Percentiles rank a stretch among this genome's conserved stretches.
Conservation (phyloP, 2,888 invertebrate genomes). For the Acanthosepion lycidas region DNA sequence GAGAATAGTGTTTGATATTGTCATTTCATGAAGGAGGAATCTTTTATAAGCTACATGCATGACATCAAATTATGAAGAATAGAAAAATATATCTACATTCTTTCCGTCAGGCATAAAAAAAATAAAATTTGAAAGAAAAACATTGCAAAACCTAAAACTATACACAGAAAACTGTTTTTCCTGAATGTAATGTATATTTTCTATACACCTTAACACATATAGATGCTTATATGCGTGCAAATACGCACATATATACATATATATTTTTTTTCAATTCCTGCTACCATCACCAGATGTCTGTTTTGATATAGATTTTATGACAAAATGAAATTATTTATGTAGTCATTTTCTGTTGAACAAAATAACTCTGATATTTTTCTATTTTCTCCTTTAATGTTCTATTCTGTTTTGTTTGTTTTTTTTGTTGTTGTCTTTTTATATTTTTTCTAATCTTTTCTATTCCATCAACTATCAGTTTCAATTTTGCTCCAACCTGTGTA, state of each 20-base stretch:
- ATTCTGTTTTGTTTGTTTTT: neutral
- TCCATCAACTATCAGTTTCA: neutral
- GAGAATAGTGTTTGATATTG: conserved; percentile 4
- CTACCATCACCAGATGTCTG: neutral
- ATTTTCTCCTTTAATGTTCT: neutral
- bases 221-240: neutral
- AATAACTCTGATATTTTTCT: neutral
- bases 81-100: neutral
- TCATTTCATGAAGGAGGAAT: conserved; percentile 13
- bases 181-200: neutral
- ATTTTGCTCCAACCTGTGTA: neutral
- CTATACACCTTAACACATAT: conserved; percentile 10
- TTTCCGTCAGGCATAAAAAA: neutral
- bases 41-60: neutral
- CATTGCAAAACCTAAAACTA: neutral
- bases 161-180: neutral
- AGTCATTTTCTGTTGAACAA: conserved; percentile 14
- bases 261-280: neutral
- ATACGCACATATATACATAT: neutral
- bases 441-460: neutral
- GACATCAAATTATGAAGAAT: conserved; percentile 21
- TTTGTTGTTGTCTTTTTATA: neutral
- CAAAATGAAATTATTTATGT: conserved; percentile 33
- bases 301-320: conserved; percentile 33
- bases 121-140: neutral